Evolutionary conservation across 2,888 invertebrate species (phyloP).

Genomic region (Drosophila antonietae): DNA sequence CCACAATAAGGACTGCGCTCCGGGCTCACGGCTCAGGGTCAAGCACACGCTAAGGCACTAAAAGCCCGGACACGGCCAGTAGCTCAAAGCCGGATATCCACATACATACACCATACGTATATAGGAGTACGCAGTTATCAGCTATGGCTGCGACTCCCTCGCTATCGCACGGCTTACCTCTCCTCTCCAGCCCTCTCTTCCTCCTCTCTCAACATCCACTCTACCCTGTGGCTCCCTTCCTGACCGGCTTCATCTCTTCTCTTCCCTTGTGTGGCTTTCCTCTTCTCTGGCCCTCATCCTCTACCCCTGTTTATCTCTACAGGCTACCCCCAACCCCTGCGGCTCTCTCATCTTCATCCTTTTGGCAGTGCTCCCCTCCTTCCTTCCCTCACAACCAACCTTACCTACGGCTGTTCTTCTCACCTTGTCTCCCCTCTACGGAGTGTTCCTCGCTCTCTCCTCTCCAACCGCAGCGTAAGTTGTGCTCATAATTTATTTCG

Average conservation of each 20-base stretch:
- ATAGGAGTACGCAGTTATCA: conserved; percentile 31
- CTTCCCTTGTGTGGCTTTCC: not conserved
- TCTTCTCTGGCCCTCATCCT: not conserved
- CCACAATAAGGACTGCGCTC: conserved; percentile 15
- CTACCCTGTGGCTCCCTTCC: not conserved
- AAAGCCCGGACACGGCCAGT: conserved; percentile 55
- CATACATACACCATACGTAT: conserved; percentile 32
- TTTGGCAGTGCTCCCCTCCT: not conserved
- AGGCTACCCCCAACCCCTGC: not conserved
- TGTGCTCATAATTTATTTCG: conserved; percentile 79
- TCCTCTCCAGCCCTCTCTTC: too few species aligned
- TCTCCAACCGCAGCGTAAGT: conserved; percentile 58
- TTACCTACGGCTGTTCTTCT: not conserved
- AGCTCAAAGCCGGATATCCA: conserved; percentile 67
- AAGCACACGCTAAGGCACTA: conserved; percentile 59
- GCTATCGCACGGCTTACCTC: not conserved
- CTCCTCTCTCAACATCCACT: not conserved
- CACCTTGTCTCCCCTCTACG: not conserved
- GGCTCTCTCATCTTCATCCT: not conserved
- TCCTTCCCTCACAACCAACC: not conserved
- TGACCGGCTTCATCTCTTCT: not conserved
- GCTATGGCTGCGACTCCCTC: conserved; percentile 12
- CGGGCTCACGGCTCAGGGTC: conserved; percentile 37
- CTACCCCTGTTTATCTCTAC: too few species aligned
- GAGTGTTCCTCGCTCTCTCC: not conserved